phyloP scores from a whole-genome alignment of 2,888 invertebrate genomes.

The Neoscelio sp. region DNA sequence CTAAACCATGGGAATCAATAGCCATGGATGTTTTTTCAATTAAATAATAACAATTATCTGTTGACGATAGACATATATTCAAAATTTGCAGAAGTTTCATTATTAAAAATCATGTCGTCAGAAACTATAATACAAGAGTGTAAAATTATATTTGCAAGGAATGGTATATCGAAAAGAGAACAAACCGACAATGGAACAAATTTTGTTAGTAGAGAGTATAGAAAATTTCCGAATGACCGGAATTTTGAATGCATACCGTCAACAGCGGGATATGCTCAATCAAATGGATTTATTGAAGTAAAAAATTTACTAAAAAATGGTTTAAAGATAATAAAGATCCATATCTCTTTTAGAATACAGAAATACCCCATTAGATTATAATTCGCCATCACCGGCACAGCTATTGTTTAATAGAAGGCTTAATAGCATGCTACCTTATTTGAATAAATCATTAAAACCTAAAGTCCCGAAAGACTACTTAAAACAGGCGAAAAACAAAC shows the following conservation, averaged over 20 bases:
- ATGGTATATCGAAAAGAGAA: slow-evolving; percentile 63
- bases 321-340: slow-evolving; percentile 57
- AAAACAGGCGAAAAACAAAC: not conserved
- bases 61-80: slow-evolving; percentile 70
- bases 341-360: slow-evolving; percentile 66
- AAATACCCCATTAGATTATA: slow-evolving; percentile 62
- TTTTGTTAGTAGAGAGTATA: slow-evolving; percentile 46
- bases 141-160: slow-evolving; percentile 68
- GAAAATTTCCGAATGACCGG: slow-evolving; percentile 45
- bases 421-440: slow-evolving; percentile 50
- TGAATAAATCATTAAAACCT: not conserved
- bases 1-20: slow-evolving; percentile 68
- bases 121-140: slow-evolving; percentile 59
- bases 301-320: slow-evolving; percentile 69
- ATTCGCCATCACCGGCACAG: slow-evolving; percentile 64
- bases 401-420: slow-evolving; percentile 59
- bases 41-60: slow-evolving; percentile 64
- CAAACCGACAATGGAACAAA: slow-evolving; percentile 70
- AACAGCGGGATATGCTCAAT: slow-evolving; percentile 33
- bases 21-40: slow-evolving; percentile 69
- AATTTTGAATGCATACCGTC: slow-evolving; percentile 35
- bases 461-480: not conserved
- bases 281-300: slow-evolving; percentile 47
- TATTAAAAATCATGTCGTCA: slow-evolving; percentile 64
- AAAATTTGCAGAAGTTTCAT: slow-evolving; percentile 70